These are phyloP conservation scores for Drosophila oshimai DNA, from an alignment of 1,140 invertebrate species.

Conservation along the genomic window DNA sequence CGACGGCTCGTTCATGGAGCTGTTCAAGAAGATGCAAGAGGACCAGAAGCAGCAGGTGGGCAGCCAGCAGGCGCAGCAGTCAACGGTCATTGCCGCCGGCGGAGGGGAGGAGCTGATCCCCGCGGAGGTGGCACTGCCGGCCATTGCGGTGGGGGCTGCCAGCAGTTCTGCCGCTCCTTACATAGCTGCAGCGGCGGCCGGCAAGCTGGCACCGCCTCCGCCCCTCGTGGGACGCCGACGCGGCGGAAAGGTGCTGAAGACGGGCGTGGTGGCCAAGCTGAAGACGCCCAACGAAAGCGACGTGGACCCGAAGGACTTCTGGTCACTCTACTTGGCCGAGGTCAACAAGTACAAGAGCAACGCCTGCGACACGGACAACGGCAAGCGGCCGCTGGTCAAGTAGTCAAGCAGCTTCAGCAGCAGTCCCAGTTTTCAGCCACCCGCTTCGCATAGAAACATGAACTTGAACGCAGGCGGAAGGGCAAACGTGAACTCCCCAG, in stretches of 20 bases:
- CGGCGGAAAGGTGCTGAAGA: slow-evolving; percentile 93
- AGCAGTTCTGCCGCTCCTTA: slow-evolving; percentile 69
- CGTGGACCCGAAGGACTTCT: slow-evolving; percentile 92
- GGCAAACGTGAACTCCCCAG: not conserved
- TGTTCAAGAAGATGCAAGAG: slow-evolving; percentile 95
- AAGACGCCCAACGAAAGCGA: slow-evolving; percentile 86
- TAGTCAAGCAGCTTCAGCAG: slow-evolving; percentile 84
- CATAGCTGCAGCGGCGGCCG: slow-evolving; percentile 82
- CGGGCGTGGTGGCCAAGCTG: slow-evolving; percentile 93
- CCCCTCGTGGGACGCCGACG: slow-evolving; percentile 89
- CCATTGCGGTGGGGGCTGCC: slow-evolving; percentile 78
- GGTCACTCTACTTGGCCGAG: slow-evolving; percentile 96
- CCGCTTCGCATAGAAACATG: slow-evolving; percentile 6
- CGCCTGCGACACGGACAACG: slow-evolving; percentile 95
- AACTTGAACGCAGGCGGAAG: slow-evolving; percentile 52
- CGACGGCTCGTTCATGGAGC: slow-evolving; percentile 94
- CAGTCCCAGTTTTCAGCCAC: not conserved
- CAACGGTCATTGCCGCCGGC: not conserved
- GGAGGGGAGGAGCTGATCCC: slow-evolving; percentile 26
- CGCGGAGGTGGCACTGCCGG: slow-evolving; percentile 28
- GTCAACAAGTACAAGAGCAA: slow-evolving; percentile 95
- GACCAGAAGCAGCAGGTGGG: slow-evolving; percentile 84
- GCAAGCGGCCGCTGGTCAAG: slow-evolving; percentile 95
- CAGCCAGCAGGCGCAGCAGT: slow-evolving; percentile 38
- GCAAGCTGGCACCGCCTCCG: slow-evolving; percentile 61